Evolutionary conservation across 2,797 vertebrate genomes (phyloP).

Genomic region (Capromys pilorides): DNA sequence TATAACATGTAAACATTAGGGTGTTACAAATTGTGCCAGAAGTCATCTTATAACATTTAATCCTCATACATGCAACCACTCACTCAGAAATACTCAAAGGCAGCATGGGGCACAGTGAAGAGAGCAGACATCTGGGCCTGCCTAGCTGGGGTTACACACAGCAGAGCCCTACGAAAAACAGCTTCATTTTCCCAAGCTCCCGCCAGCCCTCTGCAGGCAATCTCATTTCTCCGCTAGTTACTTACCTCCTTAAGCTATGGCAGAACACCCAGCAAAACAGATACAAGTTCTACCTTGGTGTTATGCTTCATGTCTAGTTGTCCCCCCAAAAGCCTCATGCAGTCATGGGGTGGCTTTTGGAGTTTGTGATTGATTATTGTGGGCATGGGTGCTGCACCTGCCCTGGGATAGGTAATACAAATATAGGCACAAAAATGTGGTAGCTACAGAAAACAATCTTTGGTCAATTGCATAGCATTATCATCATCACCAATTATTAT

Average conservation of each 20-base stretch:
- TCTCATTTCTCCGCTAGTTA: constrained; percentile 39
- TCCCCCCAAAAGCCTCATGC: too few relatives aligned
- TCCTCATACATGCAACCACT: constrained; percentile 7
- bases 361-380: too few relatives aligned
- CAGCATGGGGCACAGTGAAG: neutral
- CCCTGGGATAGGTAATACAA: neutral
- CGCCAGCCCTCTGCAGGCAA: neutral
- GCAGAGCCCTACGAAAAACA: neutral
- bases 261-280: neutral
- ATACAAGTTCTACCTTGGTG: neutral
- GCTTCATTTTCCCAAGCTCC: neutral
- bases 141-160: too few relatives aligned
- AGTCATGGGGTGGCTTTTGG: too few relatives aligned
- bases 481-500: neutral
- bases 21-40: constrained; percentile 23
- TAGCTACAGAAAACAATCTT: neutral
- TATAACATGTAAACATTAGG: constrained; percentile 34
- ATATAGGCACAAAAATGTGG: neutral
- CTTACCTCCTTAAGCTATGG: neutral
- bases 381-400: too few relatives aligned
- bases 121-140: neutral
- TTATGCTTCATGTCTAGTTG: too few relatives aligned
- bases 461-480: neutral
- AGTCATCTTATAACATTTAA: constrained; percentile 23
- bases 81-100: neutral